Evolutionary conservation across 2,113 vertebrate species (phyloP).

Genomic region (Saguinus imperator): DNA sequence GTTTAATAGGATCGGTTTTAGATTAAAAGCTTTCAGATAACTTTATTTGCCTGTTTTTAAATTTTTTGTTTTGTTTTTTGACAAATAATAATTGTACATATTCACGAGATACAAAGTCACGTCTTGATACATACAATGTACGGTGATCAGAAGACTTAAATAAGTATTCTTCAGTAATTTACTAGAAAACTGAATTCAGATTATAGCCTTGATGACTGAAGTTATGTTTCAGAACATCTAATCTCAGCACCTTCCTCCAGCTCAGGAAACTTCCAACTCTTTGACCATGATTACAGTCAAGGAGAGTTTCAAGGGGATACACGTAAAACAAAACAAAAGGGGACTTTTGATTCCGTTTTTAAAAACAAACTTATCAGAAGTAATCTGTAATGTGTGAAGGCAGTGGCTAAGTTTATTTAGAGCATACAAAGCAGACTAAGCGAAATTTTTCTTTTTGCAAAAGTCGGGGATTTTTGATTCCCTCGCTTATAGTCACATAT

Average conservation of each 20-base stretch:
- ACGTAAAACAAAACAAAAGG: neutral
- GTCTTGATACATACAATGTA: neutral
- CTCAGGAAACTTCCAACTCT: constrained; percentile 1
- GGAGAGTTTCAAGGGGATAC: neutral
- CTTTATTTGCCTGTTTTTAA: neutral
- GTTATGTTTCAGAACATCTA: neutral
- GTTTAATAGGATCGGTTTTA: neutral
- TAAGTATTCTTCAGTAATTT: constrained; percentile 32
- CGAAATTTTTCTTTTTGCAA: neutral
- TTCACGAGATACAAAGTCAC: neutral
- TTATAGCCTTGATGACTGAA: neutral
- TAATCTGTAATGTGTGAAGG: neutral
- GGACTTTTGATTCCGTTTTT: neutral
- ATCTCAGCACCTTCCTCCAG: neutral
- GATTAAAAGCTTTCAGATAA: neutral
- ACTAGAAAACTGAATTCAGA: neutral
- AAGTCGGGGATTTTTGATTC: neutral
- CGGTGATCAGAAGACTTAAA: neutral
- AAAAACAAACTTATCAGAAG: neutral
- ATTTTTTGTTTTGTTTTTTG: neutral
- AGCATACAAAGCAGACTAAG: neutral
- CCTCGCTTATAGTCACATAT: neutral
- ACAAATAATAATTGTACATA: neutral
- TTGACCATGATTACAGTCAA: neutral
- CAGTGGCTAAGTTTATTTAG: neutral